Percentiles rank a stretch among this genome's conserved stretches.
These are phyloP conservation scores for Eupristina koningsbergeri DNA, from an alignment of 1,140 invertebrate species.

Conservation along the genomic window DNA sequence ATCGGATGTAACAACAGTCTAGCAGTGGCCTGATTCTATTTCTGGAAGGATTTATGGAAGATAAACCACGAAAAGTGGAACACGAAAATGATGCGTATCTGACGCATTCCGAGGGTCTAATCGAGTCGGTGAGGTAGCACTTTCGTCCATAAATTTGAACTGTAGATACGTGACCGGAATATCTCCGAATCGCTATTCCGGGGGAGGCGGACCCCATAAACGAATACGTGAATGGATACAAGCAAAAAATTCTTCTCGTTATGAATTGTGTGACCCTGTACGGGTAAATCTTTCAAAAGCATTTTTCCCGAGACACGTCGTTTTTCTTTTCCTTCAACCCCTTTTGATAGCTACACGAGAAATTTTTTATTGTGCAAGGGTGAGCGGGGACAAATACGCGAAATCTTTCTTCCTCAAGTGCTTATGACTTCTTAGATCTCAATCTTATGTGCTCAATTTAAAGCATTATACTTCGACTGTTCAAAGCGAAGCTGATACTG, in stretches of 20 bases:
- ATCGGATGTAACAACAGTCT: not conserved
- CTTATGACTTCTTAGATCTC: not conserved
- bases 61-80: not conserved
- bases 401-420: not conserved
- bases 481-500: not conserved
- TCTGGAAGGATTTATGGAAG: not conserved
- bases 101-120: not conserved
- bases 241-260: not conserved
- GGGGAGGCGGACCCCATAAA: not conserved
- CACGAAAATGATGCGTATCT: not conserved
- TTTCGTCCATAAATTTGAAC: conserved; percentile 21
- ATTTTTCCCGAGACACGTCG: too few relatives aligned
- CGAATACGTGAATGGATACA: not conserved
- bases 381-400: not conserved
- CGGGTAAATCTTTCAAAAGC: too few relatives aligned
- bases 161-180: conserved; percentile 21
- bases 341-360: too few relatives aligned
- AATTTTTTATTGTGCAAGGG: too few relatives aligned
- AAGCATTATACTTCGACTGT: not conserved
- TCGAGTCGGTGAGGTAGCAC: not conserved
- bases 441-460: not conserved
- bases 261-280: not conserved
- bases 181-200: not conserved
- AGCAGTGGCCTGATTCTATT: not conserved
- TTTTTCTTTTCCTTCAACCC: not conserved